Percentiles rank a stretch among this genome's conserved stretches.
Evolutionary conservation across 2,113 vertebrate genomes (phyloP).

Genomic region (Tapirus terrestris): DNA sequence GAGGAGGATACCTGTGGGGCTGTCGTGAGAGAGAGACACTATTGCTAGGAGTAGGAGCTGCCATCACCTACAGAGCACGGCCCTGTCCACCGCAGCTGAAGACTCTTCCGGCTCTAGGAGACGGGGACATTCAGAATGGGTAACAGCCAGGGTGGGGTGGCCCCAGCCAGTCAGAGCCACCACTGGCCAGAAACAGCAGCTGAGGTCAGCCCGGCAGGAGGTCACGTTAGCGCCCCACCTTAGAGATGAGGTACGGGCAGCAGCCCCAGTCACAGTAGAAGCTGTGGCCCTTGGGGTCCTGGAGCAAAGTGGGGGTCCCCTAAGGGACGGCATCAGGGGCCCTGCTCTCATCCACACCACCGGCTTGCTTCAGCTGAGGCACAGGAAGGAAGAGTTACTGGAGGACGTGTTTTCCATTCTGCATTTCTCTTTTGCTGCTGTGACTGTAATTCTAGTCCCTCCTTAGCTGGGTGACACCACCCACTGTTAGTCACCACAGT

Average conservation of each 20-base stretch:
- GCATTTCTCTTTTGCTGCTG: not conserved
- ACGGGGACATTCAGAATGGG: accelerated
- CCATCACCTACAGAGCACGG: accelerated
- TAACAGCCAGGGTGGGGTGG: accelerated
- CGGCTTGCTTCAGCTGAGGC: not conserved
- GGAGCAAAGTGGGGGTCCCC: not conserved
- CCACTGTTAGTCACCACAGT: not conserved
- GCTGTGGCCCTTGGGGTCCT: not conserved
- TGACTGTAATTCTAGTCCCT: not conserved
- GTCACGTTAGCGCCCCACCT: not conserved
- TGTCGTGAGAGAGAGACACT: accelerated
- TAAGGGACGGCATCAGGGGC: not conserved
- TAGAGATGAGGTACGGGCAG: not conserved
- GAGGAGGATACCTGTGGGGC: not conserved
- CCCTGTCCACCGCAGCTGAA: not conserved
- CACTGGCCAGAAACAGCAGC: not conserved
- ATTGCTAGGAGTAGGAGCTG: accelerated
- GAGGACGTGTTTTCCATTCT: not conserved
- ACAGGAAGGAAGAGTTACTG: not conserved
- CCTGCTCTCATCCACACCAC: no score
- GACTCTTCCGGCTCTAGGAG: not conserved
- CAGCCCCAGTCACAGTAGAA: not conserved
- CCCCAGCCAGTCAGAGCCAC: not conserved
- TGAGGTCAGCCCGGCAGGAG: not conserved
- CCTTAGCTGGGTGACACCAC: not conserved